Percentiles rank a stretch among this genome's conserved stretches.
Evolutionary conservation across 2,113 vertebrate genomes (phyloP).

Genomic region (Climacteris rufus): DNA sequence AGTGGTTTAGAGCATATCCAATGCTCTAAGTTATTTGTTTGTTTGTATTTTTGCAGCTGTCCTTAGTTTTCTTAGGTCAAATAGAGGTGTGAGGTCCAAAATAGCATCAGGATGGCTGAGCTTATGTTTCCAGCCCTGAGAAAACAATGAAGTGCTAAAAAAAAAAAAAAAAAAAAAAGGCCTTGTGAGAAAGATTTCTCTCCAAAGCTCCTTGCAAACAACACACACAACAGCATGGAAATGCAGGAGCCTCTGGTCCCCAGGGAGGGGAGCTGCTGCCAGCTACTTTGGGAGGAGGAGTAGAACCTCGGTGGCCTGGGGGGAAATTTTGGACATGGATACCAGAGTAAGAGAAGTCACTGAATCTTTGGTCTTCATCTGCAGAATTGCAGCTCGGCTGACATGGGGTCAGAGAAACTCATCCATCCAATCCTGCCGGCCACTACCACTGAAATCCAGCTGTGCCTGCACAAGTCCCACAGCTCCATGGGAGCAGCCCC

Average conservation of each 20-base stretch:
- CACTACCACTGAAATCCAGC: fast-evolving
- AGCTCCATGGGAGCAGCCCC: neutral
- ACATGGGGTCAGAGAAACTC: neutral
- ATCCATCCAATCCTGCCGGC: fast-evolving
- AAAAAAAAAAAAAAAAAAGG: slow-evolving; percentile 23
- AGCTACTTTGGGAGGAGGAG: slow-evolving; percentile 48
- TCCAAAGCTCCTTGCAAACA: slow-evolving; percentile 16
- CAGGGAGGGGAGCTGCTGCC: neutral
- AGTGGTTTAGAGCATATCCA: slow-evolving; percentile 43
- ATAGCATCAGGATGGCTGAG: slow-evolving; percentile 38
- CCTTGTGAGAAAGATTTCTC: slow-evolving; percentile 24
- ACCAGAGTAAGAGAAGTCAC: neutral
- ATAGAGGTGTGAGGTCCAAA: slow-evolving; percentile 63
- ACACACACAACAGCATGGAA: neutral
- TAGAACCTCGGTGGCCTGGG: neutral
- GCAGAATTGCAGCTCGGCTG: neutral
- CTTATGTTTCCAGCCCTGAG: slow-evolving; percentile 53
- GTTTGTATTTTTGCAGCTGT: slow-evolving; percentile 71
- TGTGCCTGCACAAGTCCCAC: neutral
- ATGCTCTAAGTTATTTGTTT: slow-evolving; percentile 54
- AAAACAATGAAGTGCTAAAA: slow-evolving; percentile 66
- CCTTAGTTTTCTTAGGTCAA: slow-evolving; percentile 58
- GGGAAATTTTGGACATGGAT: neutral
- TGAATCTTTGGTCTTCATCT: neutral
- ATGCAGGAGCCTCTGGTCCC: neutral